These are phyloP conservation scores for Caenorhabditis wallacei DNA, from an alignment of 2,888 invertebrate genomes.

Conservation along the genomic window DNA sequence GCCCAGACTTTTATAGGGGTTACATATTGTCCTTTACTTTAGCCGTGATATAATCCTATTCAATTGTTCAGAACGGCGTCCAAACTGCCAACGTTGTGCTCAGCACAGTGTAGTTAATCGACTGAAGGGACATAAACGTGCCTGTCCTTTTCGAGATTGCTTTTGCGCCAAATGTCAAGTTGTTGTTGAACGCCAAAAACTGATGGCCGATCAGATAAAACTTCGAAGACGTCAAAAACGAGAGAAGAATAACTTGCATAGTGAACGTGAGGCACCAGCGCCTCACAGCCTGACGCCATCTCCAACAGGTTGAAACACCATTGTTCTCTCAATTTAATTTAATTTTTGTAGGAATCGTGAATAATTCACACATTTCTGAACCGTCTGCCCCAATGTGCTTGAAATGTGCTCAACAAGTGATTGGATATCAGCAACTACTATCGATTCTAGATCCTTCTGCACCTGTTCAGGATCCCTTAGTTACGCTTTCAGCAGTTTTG, in stretches of 20 bases:
- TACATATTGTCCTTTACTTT: too few relatives aligned
- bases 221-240: conserved; percentile 76
- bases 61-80: conserved; percentile 75
- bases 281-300: conserved; percentile 56
- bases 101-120: conserved; percentile 76
- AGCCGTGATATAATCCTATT: too few relatives aligned
- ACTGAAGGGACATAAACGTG: conserved; percentile 78
- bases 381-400: conserved; percentile 56
- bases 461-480: conserved; percentile 65
- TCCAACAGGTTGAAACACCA: conserved; percentile 34
- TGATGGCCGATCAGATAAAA: conserved; percentile 80
- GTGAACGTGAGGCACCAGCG: conserved; percentile 56
- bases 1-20: too few relatives aligned
- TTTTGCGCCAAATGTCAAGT: conserved; percentile 75
- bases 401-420: conserved; percentile 73
- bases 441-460: conserved; percentile 69
- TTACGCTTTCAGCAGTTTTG: conserved; percentile 70
- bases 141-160: conserved; percentile 77
- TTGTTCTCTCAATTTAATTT: background rate
- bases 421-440: conserved; percentile 73
- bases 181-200: conserved; percentile 76
- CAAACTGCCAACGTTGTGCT: conserved; percentile 79
- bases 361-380: conserved; percentile 19
- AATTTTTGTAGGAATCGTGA: conserved; percentile 15
- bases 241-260: conserved; percentile 72